A percentile compares a stretch with the other conserved stretches of the same genome.
phyloP scores from a whole-genome alignment of 2,797 vertebrate genomes.

The Lacerta bilineata region DNA sequence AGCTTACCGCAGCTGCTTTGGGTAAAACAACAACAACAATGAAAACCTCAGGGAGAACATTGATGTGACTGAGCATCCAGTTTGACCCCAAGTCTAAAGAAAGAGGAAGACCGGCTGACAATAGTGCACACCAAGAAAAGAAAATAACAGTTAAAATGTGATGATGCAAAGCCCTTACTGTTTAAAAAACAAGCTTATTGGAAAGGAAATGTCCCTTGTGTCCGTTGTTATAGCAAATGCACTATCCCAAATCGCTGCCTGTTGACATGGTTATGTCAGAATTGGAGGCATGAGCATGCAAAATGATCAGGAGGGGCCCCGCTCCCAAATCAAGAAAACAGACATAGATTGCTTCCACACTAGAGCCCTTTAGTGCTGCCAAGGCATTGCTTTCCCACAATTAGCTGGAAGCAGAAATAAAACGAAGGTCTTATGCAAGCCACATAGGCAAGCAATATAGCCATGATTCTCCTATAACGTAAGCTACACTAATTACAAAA shows the following conservation, averaged over 20 bases:
- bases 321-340: background rate
- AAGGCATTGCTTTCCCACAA: background rate
- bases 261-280: background rate
- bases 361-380: background rate
- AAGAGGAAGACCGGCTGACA: background rate
- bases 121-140: background rate
- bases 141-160: conserved; percentile 3
- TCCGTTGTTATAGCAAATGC: background rate
- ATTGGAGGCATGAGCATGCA: background rate
- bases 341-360: background rate
- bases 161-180: background rate
- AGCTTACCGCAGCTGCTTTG: background rate
- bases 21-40: background rate
- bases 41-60: conserved; percentile 14
- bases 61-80: background rate
- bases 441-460: background rate
- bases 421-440: background rate
- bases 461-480: background rate
- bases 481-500: background rate
- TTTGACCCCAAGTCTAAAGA: conserved; percentile 23
- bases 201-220: conserved; percentile 8
- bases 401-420: background rate
- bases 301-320: background rate
- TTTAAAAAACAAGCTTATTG: background rate
- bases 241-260: background rate